Conservation (phyloP, 2,888 invertebrate species). For the Dicyrtoma fusca region DNA sequence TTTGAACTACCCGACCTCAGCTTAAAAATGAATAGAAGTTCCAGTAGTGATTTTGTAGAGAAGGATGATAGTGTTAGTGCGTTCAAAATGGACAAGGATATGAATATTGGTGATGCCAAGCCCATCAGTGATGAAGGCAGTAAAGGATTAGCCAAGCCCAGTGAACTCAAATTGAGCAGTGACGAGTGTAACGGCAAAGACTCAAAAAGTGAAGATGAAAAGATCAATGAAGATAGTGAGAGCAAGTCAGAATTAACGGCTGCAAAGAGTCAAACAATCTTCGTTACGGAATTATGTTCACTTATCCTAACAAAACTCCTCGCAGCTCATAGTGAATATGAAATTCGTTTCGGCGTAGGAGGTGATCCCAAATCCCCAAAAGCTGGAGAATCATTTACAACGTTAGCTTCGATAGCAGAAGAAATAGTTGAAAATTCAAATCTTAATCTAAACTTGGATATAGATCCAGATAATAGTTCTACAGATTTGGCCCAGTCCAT, state of each 20-base stretch:
- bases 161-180: too few species aligned
- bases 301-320: slow-evolving; percentile 53
- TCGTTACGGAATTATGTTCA: slow-evolving; percentile 52
- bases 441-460: not conserved
- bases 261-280: slow-evolving; percentile 22
- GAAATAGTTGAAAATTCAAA: not conserved
- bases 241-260: not conserved
- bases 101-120: too few species aligned
- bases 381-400: slow-evolving; percentile 8
- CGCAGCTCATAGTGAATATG: slow-evolving; percentile 53
- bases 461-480: slow-evolving; percentile 3
- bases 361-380: slow-evolving; percentile 6
- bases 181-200: slow-evolving; percentile 8
- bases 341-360: slow-evolving; percentile 49
- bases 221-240: not conserved
- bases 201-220: slow-evolving; percentile 18
- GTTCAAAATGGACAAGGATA: too few species aligned
- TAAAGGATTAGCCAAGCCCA: too few species aligned
- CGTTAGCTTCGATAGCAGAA: slow-evolving; percentile 15
- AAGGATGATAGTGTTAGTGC: too few species aligned
- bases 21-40: too few species aligned
- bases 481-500: slow-evolving; percentile 9
- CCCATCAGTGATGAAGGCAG: not conserved
- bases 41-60: too few species aligned
- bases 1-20: slow-evolving; percentile 57